Conservation (phyloP, 2,797 vertebrate genomes). For the Tarsius wallacei region DNA sequence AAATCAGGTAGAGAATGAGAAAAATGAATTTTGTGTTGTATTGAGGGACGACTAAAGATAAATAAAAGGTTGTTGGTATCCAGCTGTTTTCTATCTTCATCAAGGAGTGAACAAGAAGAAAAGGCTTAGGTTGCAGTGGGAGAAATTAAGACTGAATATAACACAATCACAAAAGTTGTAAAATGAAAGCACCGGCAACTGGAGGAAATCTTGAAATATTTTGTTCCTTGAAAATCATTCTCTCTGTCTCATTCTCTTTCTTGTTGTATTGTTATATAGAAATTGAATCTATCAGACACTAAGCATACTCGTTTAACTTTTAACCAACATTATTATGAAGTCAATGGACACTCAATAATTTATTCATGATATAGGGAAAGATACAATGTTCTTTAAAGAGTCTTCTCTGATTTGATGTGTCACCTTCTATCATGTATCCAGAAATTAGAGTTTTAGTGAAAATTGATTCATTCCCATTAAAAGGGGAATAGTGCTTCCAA, state of each 20-base stretch:
- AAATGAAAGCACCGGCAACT: background rate
- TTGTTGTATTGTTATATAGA: background rate
- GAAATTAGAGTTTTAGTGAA: slow-evolving; percentile 32
- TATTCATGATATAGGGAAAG: background rate
- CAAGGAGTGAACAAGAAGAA: background rate
- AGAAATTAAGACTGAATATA: slow-evolving; percentile 52
- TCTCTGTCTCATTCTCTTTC: background rate
- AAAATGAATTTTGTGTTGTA: background rate
- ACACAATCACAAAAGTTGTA: background rate
- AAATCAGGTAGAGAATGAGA: background rate
- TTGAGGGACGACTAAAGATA: background rate
- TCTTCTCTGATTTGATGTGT: background rate
- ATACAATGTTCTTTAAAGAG: background rate
- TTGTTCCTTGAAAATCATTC: background rate
- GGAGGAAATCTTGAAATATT: background rate
- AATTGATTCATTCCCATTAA: background rate
- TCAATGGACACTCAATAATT: background rate
- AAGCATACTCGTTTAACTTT: background rate
- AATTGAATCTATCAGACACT: background rate
- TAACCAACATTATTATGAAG: background rate
- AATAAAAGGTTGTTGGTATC: background rate
- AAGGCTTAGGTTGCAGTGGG: background rate
- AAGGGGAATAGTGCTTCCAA: background rate
- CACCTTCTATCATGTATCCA: background rate
- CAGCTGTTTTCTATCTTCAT: slow-evolving; percentile 38